Evolutionary conservation across 30 jellyfish, hydroid and myxozoan species (phyloP), one percentile per base, ranked within the genome.

Genomic region (Calvadosia cruxmelitensis): DNA sequence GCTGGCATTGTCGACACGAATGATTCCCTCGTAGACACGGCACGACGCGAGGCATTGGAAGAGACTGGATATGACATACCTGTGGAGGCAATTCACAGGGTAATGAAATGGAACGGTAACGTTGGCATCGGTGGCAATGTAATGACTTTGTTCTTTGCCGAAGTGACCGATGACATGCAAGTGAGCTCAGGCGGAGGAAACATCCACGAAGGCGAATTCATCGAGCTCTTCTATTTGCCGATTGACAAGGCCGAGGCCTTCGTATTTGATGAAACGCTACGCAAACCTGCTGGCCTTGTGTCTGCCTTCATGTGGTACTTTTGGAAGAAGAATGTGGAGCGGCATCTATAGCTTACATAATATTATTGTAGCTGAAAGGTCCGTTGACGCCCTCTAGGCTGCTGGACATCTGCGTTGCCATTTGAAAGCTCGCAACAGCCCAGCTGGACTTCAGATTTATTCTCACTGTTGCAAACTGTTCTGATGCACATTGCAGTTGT

Each of bases 261-360:
- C 53, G 78, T 79, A 31, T 83, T 73, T 63, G 84, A 78, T 50
- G 67, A 64, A 7, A 63, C 73, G 57, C 57, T 68, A 30, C 82
- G 92, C 1, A 91, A 83, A 71, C 83, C 94, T 0, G 36, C 95
- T 3, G 69, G 92, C 29, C 63, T 79, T n/a, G 76, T 82, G 0
- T 84, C 99, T 1, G 99, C 95, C 1, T 73, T 91, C 34, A 70
- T 90, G 80, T 91, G 99, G 99, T 91, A 69, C 71, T 82, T 83
- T 32, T 69, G 93, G 86, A 79, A 76, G 50, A 51, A 77, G 34
- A 62, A 70, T n/a, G n/a, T n/a, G n/a, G n/a, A n/a, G n/a, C n/a
- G n/a, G n/a, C n/a, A n/a, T n/a, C n/a, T n/a, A n/a, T n/a, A n/a
- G n/a, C n/a, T n/a, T n/a, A n/a, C n/a, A n/a, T n/a, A n/a, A n/a